phyloP scores from a whole-genome alignment of 2,888 invertebrate genomes.

The Epiblema foenella region DNA sequence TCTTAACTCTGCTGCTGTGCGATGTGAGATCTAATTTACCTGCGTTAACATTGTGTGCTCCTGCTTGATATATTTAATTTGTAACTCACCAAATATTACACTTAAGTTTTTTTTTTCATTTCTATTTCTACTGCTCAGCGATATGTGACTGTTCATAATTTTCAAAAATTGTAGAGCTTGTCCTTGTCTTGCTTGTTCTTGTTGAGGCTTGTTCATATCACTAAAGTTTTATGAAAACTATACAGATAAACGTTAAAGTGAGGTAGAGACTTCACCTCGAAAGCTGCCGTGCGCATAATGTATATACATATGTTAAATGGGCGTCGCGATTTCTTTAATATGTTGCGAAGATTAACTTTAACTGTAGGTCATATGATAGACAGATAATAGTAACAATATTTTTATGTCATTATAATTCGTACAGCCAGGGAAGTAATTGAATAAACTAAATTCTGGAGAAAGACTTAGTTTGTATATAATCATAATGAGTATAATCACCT shows the following conservation, averaged over 20 bases:
- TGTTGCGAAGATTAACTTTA: not conserved
- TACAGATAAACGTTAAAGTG: not conserved
- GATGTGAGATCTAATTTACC: constrained; percentile 13
- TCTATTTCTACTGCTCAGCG: not conserved
- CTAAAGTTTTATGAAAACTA: not conserved
- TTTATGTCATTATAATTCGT: not conserved
- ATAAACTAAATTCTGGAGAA: not conserved
- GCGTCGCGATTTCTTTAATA: not conserved
- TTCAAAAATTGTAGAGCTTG: not conserved
- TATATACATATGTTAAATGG: not conserved
- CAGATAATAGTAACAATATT: not conserved
- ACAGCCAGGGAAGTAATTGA: not conserved
- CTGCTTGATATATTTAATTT: not conserved
- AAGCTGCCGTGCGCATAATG: not conserved
- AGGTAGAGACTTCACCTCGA: not conserved
- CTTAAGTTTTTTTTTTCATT: not conserved
- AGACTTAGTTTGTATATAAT: not conserved
- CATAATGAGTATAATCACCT: too few species aligned
- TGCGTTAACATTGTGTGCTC: not conserved
- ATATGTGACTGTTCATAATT: not conserved
- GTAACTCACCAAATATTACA: not conserved
- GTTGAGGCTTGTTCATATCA: too few species aligned
- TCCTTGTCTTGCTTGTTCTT: too few species aligned
- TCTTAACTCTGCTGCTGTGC: constrained; percentile 17
- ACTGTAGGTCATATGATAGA: not conserved